phyloP scores from a whole-genome alignment of 2,888 invertebrate genomes.

The Apantesis nais region DNA sequence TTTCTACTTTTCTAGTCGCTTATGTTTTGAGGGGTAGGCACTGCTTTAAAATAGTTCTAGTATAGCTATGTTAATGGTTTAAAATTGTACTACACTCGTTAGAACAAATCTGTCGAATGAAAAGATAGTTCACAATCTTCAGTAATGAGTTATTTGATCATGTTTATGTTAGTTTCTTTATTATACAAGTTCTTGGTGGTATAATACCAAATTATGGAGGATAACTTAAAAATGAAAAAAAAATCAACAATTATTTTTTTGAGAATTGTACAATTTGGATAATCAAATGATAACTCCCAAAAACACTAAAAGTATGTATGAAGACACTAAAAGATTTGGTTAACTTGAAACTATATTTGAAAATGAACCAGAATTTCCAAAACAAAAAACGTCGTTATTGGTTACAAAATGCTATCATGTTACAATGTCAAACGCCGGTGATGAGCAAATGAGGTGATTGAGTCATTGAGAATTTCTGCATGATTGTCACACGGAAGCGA shows the following conservation, averaged over 20 bases:
- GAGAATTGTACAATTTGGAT: not conserved
- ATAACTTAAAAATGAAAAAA: not conserved
- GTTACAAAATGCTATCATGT: too few relatives aligned
- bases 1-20: conserved; percentile 56
- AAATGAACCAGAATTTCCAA: too few relatives aligned
- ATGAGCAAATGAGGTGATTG: too few relatives aligned
- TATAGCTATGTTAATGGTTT: not conserved
- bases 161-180: not conserved
- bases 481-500: too few relatives aligned
- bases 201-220: not conserved
- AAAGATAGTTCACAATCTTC: not conserved
- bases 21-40: conserved; percentile 44
- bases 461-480: too few relatives aligned
- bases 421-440: too few relatives aligned
- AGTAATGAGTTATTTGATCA: not conserved
- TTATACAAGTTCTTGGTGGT: not conserved
- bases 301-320: too few relatives aligned
- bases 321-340: too few relatives aligned
- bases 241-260: not conserved
- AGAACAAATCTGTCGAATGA: not conserved
- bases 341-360: too few relatives aligned
- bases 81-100: not conserved
- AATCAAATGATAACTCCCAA: not conserved
- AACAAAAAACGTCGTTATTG: too few relatives aligned
- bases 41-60: conserved; percentile 25